Conservation (phyloP, 2,113 vertebrate genomes). For the Corydoras sp. region DNA sequence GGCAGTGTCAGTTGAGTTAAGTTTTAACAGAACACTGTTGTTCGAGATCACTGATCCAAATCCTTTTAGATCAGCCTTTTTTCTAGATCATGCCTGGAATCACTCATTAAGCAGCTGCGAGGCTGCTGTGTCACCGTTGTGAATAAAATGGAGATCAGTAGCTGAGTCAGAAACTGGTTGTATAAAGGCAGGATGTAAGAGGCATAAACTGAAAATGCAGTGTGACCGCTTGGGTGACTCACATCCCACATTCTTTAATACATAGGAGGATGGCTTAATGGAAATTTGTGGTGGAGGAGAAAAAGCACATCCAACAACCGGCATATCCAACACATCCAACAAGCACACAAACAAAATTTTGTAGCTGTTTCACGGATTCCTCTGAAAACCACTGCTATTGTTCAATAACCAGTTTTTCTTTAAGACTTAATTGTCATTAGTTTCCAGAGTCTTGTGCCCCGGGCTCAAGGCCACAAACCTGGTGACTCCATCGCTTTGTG, state of each 20-base stretch:
- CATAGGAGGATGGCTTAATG: not conserved
- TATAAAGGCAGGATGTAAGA: not conserved
- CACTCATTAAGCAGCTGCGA: not conserved
- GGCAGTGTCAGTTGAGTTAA: conserved; percentile 3
- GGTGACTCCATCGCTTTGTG: conserved; percentile 17
- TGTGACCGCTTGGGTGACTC: no score
- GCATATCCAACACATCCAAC: no score
- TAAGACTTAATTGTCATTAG: no score
- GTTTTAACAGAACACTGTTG: conserved; percentile 33
- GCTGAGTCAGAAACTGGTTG: not conserved
- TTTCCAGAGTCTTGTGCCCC: conserved; percentile 13
- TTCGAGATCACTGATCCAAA: conserved; percentile 28
- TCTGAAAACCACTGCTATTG: not conserved
- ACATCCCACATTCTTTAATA: not conserved
- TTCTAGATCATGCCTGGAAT: not conserved
- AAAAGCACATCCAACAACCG: not conserved
- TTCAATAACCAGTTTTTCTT: no score
- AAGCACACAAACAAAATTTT: not conserved
- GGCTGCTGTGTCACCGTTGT: not conserved
- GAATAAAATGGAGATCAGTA: not conserved
- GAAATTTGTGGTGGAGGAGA: not conserved
- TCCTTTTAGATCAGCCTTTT: not conserved
- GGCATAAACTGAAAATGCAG: not conserved
- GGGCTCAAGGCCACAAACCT: conserved; percentile 27
- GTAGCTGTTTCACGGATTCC: not conserved